Base-by-base conservation (phyloP, 2,888 invertebrate genomes). In the Muscina levida region DNA sequence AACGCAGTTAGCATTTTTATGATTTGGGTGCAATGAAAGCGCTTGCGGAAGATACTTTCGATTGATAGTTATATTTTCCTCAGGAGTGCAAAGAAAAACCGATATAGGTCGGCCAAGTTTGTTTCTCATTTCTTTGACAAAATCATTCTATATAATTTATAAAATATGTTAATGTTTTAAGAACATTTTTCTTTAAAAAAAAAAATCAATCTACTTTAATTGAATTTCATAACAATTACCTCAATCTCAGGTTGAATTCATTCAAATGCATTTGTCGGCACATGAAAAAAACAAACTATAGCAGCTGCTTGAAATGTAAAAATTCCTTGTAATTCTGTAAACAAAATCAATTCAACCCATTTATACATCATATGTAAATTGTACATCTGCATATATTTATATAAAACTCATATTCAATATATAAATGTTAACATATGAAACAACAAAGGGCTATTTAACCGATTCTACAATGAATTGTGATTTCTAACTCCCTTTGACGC, bases 391-490 rank as follows among this genome's bases (percentile, higher is more conserved):
- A 51, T 51, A 4, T 22, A 17, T 51, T 22, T 22, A 22, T 1
- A 51, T 8, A 22, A 39, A 62, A 62, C 62, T 37, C 39, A 62
- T 62, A 42, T 62, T 42, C 62, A 62, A 62, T 42, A 39, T 17
- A n/a, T n/a, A n/a, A n/a, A n/a, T n/a, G n/a, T n/a, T n/a, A n/a
- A n/a, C n/a, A n/a, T n/a, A 57, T 71, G 59, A 66, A 59, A 74
- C 66, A 77, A 77, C 74, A 81, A 74, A 67, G 42, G 71, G 42
- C 57, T 10, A 31, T 70, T 62, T 74, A 42, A 73, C 81, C 81
- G 77, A 77, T 74, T 59, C 71, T 59, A 74, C 26, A 39, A 80
- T 77, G 81, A 81, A 70, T 62, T 73, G 71, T 71, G 46, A 68
- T 37, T 73, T 73, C 72, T 67, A 22, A 51, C 13, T 11, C 26